These are phyloP conservation scores for Chloroclystis v-ata DNA, from an alignment of 2,888 invertebrate species.

Conservation along the genomic window DNA sequence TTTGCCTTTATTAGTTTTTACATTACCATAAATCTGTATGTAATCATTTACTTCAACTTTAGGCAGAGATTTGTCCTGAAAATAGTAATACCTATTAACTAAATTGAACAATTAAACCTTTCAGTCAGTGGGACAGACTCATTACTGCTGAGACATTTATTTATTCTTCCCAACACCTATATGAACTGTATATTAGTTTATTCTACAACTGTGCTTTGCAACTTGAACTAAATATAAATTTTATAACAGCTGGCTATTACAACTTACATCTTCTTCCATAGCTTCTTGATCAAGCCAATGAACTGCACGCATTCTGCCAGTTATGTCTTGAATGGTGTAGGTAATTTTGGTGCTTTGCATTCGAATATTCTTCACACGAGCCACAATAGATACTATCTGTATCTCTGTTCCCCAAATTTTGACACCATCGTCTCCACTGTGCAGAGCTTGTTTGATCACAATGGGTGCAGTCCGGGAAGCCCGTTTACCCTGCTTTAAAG, in stretches of 20 bases:
- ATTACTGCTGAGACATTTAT: too few relatives aligned
- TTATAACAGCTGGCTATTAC: too few relatives aligned
- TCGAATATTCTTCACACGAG: constrained; percentile 61
- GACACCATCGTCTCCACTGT: constrained; percentile 68
- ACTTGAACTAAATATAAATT: too few relatives aligned
- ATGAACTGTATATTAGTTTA: too few relatives aligned
- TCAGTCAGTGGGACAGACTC: too few relatives aligned
- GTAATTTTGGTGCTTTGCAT: constrained; percentile 73
- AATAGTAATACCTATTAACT: not conserved
- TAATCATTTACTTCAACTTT: constrained; percentile 73
- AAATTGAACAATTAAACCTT: too few relatives aligned
- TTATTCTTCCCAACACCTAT: too few relatives aligned
- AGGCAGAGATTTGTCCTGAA: constrained; percentile 66
- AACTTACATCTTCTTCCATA: constrained; percentile 68
- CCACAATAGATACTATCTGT: constrained; percentile 67
- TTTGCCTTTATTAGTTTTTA: constrained; percentile 71
- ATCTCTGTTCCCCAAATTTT: constrained; percentile 75
- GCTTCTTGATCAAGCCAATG: constrained; percentile 71
- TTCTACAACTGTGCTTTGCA: too few relatives aligned
- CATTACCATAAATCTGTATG: constrained; percentile 69
- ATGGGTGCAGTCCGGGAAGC: constrained; percentile 71
- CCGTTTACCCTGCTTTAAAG: constrained; percentile 50
- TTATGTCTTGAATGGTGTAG: constrained; percentile 73
- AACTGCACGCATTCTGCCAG: constrained; percentile 71
- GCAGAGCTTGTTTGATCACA: constrained; percentile 69